Base-by-base conservation (phyloP, 1,140 invertebrate species). In the Drosophila prosaltans region DNA sequence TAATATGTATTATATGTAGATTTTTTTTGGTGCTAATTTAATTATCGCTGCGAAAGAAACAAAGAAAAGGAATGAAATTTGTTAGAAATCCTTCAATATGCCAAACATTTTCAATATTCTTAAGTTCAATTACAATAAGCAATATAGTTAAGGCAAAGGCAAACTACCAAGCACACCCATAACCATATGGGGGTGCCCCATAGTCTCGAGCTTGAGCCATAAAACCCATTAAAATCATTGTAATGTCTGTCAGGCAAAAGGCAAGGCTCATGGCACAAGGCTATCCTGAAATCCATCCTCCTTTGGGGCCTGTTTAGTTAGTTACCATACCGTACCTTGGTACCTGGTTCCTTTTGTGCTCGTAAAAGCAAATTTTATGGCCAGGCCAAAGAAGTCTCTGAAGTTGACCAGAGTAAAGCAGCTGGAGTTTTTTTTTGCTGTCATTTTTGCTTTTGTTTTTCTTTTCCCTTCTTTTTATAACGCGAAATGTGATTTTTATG, bases 401-500 rank as follows among this genome's bases (percentile, higher is more conserved):
- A 67, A 59, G 11, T 65, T 65, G 74, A 62, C 70, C 65, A 39
- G 65, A 72, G 16, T 16, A 67, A 57, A 81, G 83, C 83, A 86
- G 83, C 83, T 86, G 83, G 65, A 36, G 67, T 67, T 63, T 24
- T 1, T 45, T 2, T 30, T 30, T 30, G 40, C 24, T 3, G 11
- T 28, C 54, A 41, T 30, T 26, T 48, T 72, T 16, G 16, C 16
- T 32, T 30, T n/a, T 74, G 61, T 40, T 66, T 36, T 7, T 36
- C 40, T 41, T 28, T 39, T 55, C 21, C 9, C 24, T 36, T 61
- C 54, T 72, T 69, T 86, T 88, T 88, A 88, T 88, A 89, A 89
- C 83, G 76, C 83, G 67, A 88, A 88, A 88, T 88, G 83, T 89
- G 83, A 89, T 88, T 88, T 88, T 88, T 88, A 88, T 76, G 83